Base-by-base conservation (phyloP, 2,113 vertebrate genomes). In the Silurus glanis region DNA sequence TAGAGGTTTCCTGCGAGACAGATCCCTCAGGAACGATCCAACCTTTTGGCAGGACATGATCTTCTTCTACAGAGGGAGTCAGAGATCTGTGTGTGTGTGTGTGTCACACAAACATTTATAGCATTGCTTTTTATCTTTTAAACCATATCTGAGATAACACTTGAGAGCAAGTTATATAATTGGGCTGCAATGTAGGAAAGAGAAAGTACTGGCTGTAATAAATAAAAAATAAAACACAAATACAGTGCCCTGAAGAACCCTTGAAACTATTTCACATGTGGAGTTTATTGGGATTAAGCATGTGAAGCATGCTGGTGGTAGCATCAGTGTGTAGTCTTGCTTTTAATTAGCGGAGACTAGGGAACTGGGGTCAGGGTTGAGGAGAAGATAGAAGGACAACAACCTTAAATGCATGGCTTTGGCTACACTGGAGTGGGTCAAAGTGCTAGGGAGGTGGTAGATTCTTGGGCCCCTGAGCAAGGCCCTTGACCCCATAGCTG, bases 1-100 rank as follows among this genome's bases (percentile, higher is more conserved):
- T 55, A 96, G 64, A 13, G 69, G 92, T 88, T 97, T 97, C 76
- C 92, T 95, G 88, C 92, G 94, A 79, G 92, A 94, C 53, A 97
- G 86, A 66, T 89, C 93, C 78, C 53, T 74, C n/a, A 83, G 89
- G 72, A 95, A 89, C 6, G 91, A 92, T 49, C 87, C 87, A 0
- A 95, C 51, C 7, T 0, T 0, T 3, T 58, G 19, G n/a, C 90
- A 91, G 62, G 91, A 1, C 21, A 86, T 94, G 88, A 90, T 94
- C 80, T 78, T 14, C 55, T 87, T 72, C 49, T 84, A 55, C 13
- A 21, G 23, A 80, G 12, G 10, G 47, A 62, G 1, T 25, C 82
- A 55, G 75, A 45, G 23, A 51, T 6, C 21, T 25, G 6, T 53
- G 51, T 75, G 69, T 19, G 47, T 9, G 25, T 25, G 64, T 13